Conservation (phyloP, 2,888 invertebrate genomes). For the Hesperia comma region DNA sequence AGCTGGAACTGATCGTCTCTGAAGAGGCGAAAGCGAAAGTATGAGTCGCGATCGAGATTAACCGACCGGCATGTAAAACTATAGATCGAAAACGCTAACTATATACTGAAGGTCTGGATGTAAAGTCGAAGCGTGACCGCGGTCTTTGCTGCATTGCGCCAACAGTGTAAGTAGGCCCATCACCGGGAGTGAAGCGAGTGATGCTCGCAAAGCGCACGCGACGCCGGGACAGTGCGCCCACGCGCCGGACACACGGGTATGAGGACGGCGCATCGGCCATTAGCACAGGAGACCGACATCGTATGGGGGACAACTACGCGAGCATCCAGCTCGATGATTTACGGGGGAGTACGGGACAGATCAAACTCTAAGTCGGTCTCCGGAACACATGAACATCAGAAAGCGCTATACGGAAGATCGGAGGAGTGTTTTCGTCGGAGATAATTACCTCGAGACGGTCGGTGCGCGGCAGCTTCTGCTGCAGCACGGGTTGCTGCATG, state of each 20-base stretch:
- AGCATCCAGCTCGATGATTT: not conserved
- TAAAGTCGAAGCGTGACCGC: slow-evolving; percentile 37
- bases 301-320: slow-evolving; percentile 3
- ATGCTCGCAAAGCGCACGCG: slow-evolving; percentile 77
- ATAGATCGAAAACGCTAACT: not conserved
- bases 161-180: slow-evolving; percentile 65
- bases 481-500: slow-evolving; percentile 93
- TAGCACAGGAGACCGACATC: slow-evolving; percentile 66
- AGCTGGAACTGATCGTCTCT: slow-evolving; percentile 25
- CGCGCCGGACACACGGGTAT: slow-evolving; percentile 66
- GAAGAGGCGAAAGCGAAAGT: slow-evolving; percentile 42
- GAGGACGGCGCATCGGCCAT: slow-evolving; percentile 38
- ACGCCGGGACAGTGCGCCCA: slow-evolving; percentile 60
- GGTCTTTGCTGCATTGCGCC: slow-evolving; percentile 62
- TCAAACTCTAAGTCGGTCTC: slow-evolving; percentile 58
- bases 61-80: not conserved
- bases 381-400: slow-evolving; percentile 64
- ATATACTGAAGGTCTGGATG: slow-evolving; percentile 13
- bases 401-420: slow-evolving; percentile 65
- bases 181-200: slow-evolving; percentile 78
- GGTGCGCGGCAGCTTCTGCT: slow-evolving; percentile 97
- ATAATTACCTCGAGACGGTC: slow-evolving; percentile 96
- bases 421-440: slow-evolving; percentile 40
- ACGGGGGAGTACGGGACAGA: not conserved
- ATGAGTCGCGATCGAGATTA: slow-evolving; percentile 33